Percentiles rank a stretch among this genome's conserved stretches.
phyloP scores from a whole-genome alignment of 2,888 invertebrate genomes.

The Acleris sparsana region DNA sequence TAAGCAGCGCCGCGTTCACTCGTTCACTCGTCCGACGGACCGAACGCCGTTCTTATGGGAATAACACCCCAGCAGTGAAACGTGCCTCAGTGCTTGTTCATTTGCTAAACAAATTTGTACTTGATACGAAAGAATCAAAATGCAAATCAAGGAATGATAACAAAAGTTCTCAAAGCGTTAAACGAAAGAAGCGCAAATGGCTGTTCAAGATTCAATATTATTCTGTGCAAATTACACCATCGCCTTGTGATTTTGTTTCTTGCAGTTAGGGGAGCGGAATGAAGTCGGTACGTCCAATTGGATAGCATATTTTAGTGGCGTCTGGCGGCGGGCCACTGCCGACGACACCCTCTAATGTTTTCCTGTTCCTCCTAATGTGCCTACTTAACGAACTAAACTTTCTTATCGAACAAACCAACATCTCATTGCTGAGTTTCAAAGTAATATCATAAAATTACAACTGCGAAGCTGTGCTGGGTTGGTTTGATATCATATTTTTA shows the following conservation, averaged over 20 bases:
- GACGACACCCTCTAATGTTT: constrained; percentile 75
- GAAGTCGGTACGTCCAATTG: constrained; percentile 71
- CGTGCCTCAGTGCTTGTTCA: constrained; percentile 29
- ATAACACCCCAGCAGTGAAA: not conserved
- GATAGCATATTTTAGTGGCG: constrained; percentile 77
- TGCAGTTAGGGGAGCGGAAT: constrained; percentile 53
- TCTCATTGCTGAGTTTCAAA: constrained; percentile 61
- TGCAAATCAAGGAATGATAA: constrained; percentile 23
- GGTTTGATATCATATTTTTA: constrained; percentile 20
- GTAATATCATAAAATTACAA: constrained; percentile 65
- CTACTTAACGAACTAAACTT: constrained; percentile 81
- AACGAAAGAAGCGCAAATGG: constrained; percentile 50
- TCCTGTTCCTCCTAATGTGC: constrained; percentile 78
- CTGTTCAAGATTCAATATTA: constrained; percentile 58
- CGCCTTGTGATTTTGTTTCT: constrained; percentile 54
- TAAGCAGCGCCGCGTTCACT: too few species aligned
- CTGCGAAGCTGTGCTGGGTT: constrained; percentile 26
- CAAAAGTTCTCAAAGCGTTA: constrained; percentile 36
- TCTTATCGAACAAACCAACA: constrained; percentile 77
- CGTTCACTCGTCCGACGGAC: too few species aligned
- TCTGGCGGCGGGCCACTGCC: constrained; percentile 74
- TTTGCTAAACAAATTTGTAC: constrained; percentile 32
- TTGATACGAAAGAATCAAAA: constrained; percentile 31
- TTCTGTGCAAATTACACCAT: constrained; percentile 61
- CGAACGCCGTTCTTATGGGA: too few species aligned